Conservation (phyloP, 2,888 invertebrate genomes). For the Amblyjoppa proteus region DNA sequence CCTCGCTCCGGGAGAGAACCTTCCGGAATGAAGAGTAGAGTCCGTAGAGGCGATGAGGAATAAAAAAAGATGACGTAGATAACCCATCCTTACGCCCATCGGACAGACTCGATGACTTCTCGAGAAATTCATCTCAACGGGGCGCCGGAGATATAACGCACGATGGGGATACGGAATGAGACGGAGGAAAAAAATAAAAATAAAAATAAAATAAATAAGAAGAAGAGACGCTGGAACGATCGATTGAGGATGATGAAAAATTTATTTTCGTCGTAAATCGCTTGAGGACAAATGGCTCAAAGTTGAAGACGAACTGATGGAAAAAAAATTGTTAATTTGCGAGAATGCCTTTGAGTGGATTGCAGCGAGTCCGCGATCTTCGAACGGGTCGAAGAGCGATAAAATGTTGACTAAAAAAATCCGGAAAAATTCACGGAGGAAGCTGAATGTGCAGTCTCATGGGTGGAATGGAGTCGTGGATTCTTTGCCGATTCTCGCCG, state of each 20-base stretch:
- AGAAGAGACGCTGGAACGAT: not conserved
- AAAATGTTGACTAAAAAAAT: not conserved
- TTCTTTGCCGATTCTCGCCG: conserved; percentile 5
- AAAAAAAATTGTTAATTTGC: not conserved
- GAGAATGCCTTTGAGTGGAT: not conserved
- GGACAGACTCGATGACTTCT: conserved; percentile 43
- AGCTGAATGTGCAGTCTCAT: too few species aligned
- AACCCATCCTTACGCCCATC: conserved; percentile 26
- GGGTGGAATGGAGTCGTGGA: not conserved
- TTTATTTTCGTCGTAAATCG: conserved; percentile 11
- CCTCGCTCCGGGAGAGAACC: conserved; percentile 29
- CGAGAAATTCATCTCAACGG: conserved; percentile 47
- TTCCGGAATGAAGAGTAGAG: conserved; percentile 11
- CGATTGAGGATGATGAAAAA: conserved; percentile 16
- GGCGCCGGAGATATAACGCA: conserved; percentile 1
- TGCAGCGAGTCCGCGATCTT: not conserved
- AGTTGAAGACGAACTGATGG: not conserved
- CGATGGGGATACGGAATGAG: conserved; percentile 1
- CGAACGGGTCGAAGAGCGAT: not conserved
- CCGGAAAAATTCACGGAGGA: not conserved
- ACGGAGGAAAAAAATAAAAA: conserved; percentile 10
- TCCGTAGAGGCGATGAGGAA: conserved; percentile 11
- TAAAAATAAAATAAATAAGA: not conserved
- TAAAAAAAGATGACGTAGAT: conserved; percentile 27
- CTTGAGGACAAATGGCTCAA: not conserved